phyloP scores from a whole-genome alignment of 2,113 vertebrate species.

The Silurus asotus region DNA sequence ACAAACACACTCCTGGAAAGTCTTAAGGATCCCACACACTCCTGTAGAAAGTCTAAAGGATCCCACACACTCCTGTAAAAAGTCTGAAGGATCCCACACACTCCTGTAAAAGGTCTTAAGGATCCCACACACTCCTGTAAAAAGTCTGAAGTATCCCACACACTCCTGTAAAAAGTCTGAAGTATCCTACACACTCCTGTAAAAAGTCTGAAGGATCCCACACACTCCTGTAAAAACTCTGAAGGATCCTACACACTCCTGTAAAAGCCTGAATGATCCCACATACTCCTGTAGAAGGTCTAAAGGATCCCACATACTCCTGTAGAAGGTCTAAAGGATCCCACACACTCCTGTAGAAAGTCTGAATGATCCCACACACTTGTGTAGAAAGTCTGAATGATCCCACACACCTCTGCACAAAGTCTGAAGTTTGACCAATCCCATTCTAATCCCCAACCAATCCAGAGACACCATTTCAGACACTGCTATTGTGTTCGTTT shows the following conservation, averaged over 20 bases:
- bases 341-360: too few relatives aligned
- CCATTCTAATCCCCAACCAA: too few relatives aligned
- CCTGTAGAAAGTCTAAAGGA: neutral
- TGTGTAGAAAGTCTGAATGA: too few relatives aligned
- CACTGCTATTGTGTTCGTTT: neutral
- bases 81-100: neutral
- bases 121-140: neutral
- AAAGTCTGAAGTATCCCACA: neutral
- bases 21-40: too few relatives aligned
- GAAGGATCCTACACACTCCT: neutral
- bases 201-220: neutral
- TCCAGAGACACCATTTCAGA: neutral
- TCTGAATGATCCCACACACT: too few relatives aligned
- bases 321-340: too few relatives aligned
- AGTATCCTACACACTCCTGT: neutral
- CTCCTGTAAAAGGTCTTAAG: neutral
- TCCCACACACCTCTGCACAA: too few relatives aligned
- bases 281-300: too few relatives aligned
- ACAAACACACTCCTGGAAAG: neutral
- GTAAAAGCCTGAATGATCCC: neutral
- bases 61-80: neutral
- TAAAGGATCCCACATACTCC: too few relatives aligned
- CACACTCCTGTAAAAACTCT: neutral
- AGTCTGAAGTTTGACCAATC: too few relatives aligned
- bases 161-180: neutral